phyloP scores from a whole-genome alignment of 2,113 vertebrate species.

The Nasalis larvatus region DNA sequence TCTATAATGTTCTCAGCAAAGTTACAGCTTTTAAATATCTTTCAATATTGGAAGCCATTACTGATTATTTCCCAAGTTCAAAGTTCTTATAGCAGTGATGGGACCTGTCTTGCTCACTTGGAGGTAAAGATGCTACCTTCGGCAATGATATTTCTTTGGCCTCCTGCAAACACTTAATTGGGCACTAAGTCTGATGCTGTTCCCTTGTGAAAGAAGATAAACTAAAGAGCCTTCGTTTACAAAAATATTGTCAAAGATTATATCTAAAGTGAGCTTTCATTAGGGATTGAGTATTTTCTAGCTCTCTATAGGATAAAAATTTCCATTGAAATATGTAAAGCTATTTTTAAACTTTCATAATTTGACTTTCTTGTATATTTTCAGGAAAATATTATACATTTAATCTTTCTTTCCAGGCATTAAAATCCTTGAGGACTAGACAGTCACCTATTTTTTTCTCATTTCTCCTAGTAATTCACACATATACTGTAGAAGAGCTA shows the following conservation, averaged over 20 bases:
- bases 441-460: background rate
- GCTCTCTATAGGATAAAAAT: background rate
- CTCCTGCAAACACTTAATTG: background rate
- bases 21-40: background rate
- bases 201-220: background rate
- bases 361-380: background rate
- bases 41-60: background rate
- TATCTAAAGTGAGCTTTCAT: background rate
- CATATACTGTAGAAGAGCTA: background rate
- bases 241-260: background rate
- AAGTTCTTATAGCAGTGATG: background rate
- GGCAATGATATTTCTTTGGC: background rate
- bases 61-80: background rate
- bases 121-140: background rate
- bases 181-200: too few species aligned
- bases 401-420: background rate
- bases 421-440: background rate
- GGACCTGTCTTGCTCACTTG: background rate
- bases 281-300: background rate
- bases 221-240: background rate
- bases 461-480: background rate
- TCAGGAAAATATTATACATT: background rate
- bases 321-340: background rate
- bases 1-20: background rate
- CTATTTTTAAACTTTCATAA: background rate